These are phyloP conservation scores for Capricornis sumatraensis DNA, from an alignment of 2,113 vertebrate genomes.

Conservation along the genomic window DNA sequence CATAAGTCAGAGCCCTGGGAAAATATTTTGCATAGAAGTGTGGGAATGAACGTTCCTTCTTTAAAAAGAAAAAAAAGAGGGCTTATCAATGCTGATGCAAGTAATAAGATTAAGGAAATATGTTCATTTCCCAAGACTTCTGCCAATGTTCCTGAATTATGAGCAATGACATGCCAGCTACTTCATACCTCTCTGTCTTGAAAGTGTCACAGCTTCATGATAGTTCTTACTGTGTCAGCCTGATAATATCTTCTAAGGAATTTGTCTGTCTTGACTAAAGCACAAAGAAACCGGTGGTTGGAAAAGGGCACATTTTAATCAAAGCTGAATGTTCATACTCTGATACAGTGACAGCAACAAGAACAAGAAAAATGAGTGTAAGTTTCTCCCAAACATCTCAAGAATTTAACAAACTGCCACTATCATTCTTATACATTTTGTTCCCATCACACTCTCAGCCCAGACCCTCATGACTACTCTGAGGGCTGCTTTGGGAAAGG, in stretches of 20 bases:
- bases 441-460: background rate
- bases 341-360: constrained; percentile 1
- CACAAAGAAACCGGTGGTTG: constrained; percentile 31
- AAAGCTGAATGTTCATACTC: constrained; percentile 25
- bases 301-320: constrained; percentile 53
- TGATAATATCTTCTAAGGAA: constrained; percentile 33
- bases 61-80: background rate
- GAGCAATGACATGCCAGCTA: background rate
- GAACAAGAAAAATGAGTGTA: constrained; percentile 10
- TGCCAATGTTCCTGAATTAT: constrained; percentile 3
- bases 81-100: background rate
- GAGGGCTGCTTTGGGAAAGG: background rate
- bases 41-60: background rate
- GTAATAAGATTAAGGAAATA: constrained; percentile 22
- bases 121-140: background rate
- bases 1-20: background rate
- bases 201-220: constrained; percentile 31
- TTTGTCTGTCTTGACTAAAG: constrained; percentile 29
- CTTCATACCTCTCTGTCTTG: constrained; percentile 17
- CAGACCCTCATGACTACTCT: too few species aligned
- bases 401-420: background rate
- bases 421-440: background rate
- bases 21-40: constrained; percentile 23
- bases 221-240: background rate
- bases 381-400: background rate